Percentiles rank a stretch among this genome's conserved stretches.
phyloP scores from a whole-genome alignment of 2,113 vertebrate species.

The Xerus inauris region DNA sequence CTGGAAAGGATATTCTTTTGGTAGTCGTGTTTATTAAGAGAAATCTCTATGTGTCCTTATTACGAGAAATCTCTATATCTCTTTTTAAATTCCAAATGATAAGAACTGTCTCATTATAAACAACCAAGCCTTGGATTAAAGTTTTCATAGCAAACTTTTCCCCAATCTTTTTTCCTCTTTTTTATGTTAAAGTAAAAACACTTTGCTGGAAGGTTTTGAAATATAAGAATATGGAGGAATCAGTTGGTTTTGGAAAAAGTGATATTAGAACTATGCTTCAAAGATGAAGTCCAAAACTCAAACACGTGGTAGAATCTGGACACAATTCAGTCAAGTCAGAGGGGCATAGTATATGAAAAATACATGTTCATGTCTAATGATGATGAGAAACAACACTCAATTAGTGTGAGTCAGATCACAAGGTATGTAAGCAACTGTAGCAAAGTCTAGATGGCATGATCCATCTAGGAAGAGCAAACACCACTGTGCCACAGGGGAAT shows the following conservation, averaged over 20 bases:
- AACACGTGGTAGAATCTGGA: neutral
- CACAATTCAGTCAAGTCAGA: neutral
- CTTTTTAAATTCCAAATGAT: neutral
- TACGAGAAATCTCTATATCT: neutral
- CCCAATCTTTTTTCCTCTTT: neutral
- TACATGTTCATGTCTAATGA: neutral
- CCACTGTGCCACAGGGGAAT: fast-evolving
- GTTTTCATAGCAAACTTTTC: neutral
- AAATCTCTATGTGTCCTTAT: neutral
- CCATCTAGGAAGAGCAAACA: neutral
- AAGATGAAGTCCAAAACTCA: neutral
- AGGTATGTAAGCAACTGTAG: neutral
- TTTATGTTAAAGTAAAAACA: neutral
- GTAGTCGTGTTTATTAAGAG: slow-evolving; percentile 3
- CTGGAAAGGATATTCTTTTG: neutral
- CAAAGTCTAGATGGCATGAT: too few relatives aligned
- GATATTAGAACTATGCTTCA: neutral
- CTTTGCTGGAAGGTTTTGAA: neutral
- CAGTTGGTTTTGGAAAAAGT: neutral
- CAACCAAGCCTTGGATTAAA: neutral
- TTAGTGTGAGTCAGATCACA: neutral
- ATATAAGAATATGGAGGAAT: neutral
- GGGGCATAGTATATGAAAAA: neutral
- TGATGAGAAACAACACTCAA: fast-evolving
- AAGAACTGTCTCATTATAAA: neutral